A percentile compares a stretch with the other conserved stretches of the same genome.
Conservation (phyloP, 2,113 vertebrate genomes). For the Indicator maculatus region DNA sequence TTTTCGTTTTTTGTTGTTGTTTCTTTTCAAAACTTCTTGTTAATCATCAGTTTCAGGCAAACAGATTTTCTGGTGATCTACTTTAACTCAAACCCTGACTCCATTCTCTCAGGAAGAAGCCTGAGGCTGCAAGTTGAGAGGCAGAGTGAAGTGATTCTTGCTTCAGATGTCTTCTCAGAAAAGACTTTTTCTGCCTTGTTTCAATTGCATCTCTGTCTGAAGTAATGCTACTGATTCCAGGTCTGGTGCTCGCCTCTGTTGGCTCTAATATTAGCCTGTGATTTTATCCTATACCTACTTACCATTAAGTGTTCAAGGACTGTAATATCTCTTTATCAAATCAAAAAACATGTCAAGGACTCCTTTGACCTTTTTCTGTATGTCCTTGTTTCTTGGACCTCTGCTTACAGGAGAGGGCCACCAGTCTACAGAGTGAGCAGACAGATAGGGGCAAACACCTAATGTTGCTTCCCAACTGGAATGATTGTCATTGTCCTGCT, state of each 20-base stretch:
- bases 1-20: neutral
- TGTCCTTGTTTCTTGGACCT: neutral
- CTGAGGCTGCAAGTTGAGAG: neutral
- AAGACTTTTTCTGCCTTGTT: neutral
- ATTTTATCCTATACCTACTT: neutral
- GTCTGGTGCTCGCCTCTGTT: neutral
- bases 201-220: neutral
- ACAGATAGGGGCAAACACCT: neutral
- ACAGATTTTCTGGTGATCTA: neutral
- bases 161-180: neutral
- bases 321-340: neutral
- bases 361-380: neutral
- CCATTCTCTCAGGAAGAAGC: neutral
- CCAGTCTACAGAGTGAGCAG: neutral
- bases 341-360: neutral
- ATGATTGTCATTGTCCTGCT: neutral
- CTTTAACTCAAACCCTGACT: neutral
- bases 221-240: neutral
- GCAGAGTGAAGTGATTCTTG: neutral
- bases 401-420: neutral
- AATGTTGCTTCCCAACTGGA: neutral
- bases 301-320: neutral
- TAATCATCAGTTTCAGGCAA: neutral
- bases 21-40: neutral
- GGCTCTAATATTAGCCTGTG: fast-evolving